Evolutionary conservation across 2,113 vertebrate genomes (phyloP).

Genomic region (human (Homo sapiens)): GRCh38 chr2:158375001-158375500

Average conservation of each 20-base stretch:
- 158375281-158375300: background rate
- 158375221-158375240: background rate
- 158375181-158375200: background rate
- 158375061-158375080: background rate
- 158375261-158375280: background rate
- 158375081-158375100: background rate
- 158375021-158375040: background rate
- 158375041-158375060: background rate
- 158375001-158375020: background rate
- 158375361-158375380: constrained; percentile 31
- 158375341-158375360: constrained; percentile 35
- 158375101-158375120: background rate
- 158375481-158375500: constrained; percentile 40
- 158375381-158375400: constrained; percentile 43
- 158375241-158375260: background rate
- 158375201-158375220: background rate
- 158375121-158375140: background rate
- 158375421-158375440: constrained; percentile 45
- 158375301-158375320: constrained; percentile 23
- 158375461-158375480: constrained; percentile 32
- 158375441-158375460: constrained; percentile 42
- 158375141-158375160: background rate
- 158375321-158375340: constrained; percentile 30
- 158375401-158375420: constrained; percentile 38
- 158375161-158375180: background rate